phyloP scores from a whole-genome alignment of 2,113 vertebrate species.

The Phalacrocorax carbo region DNA sequence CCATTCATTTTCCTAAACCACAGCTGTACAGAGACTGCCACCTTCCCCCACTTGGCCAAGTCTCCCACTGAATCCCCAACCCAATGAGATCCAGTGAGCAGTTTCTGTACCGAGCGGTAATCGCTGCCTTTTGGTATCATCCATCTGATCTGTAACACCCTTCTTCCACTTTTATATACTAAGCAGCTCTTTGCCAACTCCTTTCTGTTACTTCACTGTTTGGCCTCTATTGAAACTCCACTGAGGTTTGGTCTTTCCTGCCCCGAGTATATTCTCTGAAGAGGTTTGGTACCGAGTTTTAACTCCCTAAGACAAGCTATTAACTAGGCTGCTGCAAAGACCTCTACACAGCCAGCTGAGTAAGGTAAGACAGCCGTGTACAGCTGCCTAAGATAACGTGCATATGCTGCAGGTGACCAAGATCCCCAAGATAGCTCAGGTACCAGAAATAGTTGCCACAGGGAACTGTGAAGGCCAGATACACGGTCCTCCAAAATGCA shows the following conservation, averaged over 20 bases:
- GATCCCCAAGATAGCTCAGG: neutral
- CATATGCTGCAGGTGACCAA: neutral
- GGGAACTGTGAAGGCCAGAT: neutral
- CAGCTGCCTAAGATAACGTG: neutral
- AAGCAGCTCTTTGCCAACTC: neutral
- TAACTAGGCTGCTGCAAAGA: neutral
- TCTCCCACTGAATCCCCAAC: neutral
- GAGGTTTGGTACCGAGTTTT: neutral
- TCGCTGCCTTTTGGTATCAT: fast-evolving
- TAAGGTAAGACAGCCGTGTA: neutral
- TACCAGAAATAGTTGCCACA: neutral
- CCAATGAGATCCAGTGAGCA: fast-evolving
- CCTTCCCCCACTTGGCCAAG: neutral
- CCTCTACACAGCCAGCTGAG: neutral
- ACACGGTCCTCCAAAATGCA: fast-evolving
- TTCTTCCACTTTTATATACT: neutral
- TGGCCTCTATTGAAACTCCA: neutral
- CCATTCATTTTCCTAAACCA: neutral
- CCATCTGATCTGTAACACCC: neutral
- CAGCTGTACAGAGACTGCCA: neutral
- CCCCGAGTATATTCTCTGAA: neutral
- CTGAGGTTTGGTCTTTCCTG: neutral
- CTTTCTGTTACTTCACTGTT: neutral
- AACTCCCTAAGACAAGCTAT: neutral
- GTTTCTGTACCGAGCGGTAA: neutral